Conservation (phyloP, 2,113 vertebrate genomes). For the Neolamprologus fasciatus region DNA sequence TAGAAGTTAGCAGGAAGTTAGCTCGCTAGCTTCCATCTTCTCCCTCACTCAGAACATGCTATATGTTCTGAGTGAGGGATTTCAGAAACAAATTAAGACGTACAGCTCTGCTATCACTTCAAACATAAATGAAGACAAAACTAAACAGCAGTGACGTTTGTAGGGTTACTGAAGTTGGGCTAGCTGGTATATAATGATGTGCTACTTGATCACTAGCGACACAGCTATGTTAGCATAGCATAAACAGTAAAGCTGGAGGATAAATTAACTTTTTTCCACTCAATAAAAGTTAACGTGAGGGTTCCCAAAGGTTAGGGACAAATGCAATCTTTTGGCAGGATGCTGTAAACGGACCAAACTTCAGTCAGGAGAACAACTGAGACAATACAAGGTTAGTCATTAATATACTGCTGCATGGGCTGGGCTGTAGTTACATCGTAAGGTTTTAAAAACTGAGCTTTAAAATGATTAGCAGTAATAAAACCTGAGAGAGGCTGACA, state of each 20-base stretch:
- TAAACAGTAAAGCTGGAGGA: neutral
- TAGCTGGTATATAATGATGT: neutral
- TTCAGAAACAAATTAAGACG: fast-evolving
- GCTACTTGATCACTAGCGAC: fast-evolving
- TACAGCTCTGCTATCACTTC: fast-evolving
- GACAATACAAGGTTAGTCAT: neutral
- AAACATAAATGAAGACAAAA: neutral
- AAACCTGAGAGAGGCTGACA: neutral
- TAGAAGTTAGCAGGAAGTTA: neutral
- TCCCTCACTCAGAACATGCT: no score
- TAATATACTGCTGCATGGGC: neutral
- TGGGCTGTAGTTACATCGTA: neutral
- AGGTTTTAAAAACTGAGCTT: neutral
- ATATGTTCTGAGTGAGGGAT: neutral
- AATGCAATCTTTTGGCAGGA: neutral
- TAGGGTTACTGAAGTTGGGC: neutral
- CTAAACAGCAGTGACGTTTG: neutral
- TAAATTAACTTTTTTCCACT: neutral
- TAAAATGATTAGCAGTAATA: neutral
- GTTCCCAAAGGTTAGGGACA: fast-evolving
- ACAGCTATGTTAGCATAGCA: fast-evolving
- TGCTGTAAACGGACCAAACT: fast-evolving
- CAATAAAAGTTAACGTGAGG: fast-evolving
- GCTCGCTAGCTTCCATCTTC: neutral
- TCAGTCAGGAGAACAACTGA: neutral